phyloP scores from a whole-genome alignment of 2,797 vertebrate genomes.

The Rallus crepitans region DNA sequence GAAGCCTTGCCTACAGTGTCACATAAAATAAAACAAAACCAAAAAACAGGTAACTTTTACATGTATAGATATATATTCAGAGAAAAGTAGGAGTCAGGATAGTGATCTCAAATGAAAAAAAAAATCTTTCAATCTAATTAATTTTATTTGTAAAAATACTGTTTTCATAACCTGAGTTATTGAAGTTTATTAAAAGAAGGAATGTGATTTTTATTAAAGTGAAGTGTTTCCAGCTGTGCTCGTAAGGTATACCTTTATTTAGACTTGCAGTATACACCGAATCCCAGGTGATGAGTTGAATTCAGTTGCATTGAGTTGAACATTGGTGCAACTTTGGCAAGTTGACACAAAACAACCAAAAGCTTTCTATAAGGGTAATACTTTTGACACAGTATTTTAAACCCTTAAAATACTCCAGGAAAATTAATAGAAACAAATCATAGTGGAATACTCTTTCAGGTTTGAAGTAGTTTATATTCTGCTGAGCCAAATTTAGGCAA shows the following conservation, averaged over 20 bases:
- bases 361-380: background rate
- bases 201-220: conserved; percentile 15
- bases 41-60: background rate
- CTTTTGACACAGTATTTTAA: background rate
- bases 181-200: background rate
- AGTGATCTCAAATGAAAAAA: background rate
- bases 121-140: background rate
- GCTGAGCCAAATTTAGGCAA: background rate
- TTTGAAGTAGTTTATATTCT: background rate
- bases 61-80: background rate
- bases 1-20: background rate
- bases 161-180: background rate
- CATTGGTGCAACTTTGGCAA: background rate
- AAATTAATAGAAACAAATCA: background rate
- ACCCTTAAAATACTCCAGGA: background rate
- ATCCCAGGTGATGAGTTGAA: background rate
- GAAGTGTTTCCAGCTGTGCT: background rate
- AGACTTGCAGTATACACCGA: background rate
- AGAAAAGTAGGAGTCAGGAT: background rate
- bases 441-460: background rate
- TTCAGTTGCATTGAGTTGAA: background rate
- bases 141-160: background rate
- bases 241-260: background rate
- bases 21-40: background rate
- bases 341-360: background rate